Evolutionary conservation across 2,113 vertebrate species (phyloP).

Genomic region (Progne subis): DNA sequence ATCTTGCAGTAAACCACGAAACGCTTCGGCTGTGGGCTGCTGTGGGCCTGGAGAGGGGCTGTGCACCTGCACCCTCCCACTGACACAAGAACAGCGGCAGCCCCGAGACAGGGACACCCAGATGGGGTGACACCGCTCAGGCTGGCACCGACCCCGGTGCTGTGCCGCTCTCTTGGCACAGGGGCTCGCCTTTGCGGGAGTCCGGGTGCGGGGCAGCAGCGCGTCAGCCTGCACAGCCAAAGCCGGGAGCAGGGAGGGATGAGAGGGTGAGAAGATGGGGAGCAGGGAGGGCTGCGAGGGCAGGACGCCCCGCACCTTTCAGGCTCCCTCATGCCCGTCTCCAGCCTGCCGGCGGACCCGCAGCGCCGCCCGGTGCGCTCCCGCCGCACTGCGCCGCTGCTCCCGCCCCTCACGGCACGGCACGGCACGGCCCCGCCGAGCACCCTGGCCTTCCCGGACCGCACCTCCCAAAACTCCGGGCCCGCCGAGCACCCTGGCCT

Average conservation of each 20-base stretch:
- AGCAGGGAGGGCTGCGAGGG: background rate
- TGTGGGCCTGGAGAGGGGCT: background rate
- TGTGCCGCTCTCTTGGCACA: fast-evolving
- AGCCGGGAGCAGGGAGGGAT: too few species aligned
- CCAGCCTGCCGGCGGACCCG: background rate
- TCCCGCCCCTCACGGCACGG: background rate
- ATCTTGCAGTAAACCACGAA: background rate
- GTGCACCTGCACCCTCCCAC: fast-evolving
- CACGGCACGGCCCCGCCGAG: background rate
- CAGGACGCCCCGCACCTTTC: too few species aligned
- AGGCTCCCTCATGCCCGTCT: too few species aligned
- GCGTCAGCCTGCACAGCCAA: fast-evolving
- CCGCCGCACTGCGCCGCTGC: background rate
- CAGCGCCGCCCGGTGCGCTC: conserved; percentile 26
- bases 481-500: too few species aligned
- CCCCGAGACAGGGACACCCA: background rate
- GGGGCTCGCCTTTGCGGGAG: background rate
- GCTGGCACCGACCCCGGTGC: background rate
- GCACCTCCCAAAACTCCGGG: fast-evolving
- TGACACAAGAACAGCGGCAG: background rate
- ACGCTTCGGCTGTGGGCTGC: background rate
- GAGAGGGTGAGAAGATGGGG: fast-evolving
- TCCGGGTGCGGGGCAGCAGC: background rate
- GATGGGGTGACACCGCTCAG: fast-evolving
- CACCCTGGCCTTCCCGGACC: fast-evolving